phyloP scores from a whole-genome alignment of 2,888 invertebrate genomes.

The Megalurothrips usitatus region DNA sequence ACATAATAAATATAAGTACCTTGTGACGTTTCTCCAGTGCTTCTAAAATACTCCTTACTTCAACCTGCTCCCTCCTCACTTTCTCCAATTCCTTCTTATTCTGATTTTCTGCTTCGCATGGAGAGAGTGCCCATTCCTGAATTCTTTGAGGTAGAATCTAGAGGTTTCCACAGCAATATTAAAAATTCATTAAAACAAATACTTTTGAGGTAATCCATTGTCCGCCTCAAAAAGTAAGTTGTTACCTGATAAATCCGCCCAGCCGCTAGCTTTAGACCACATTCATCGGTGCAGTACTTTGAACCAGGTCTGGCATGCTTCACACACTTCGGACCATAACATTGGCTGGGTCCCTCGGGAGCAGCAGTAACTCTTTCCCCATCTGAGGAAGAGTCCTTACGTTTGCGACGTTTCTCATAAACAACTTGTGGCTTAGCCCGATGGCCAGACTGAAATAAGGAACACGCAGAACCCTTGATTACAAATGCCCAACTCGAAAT shows the following conservation, averaged over 20 bases:
- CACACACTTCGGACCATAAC: slow-evolving; percentile 85
- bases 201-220: too few species aligned
- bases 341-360: slow-evolving; percentile 63
- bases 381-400: slow-evolving; percentile 28
- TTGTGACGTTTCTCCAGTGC: slow-evolving; percentile 71
- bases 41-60: slow-evolving; percentile 72
- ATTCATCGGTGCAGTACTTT: slow-evolving; percentile 91
- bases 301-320: slow-evolving; percentile 71
- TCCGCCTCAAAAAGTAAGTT: neutral
- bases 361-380: slow-evolving; percentile 28
- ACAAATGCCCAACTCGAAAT: neutral
- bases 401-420: slow-evolving; percentile 1
- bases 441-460: neutral
- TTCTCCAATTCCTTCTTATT: slow-evolving; percentile 66
- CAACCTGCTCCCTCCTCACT: slow-evolving; percentile 73
- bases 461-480: neutral
- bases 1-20: slow-evolving; percentile 37
- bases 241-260: slow-evolving; percentile 73
- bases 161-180: neutral
- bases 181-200: slow-evolving; percentile 1
- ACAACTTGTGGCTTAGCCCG: neutral
- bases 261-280: slow-evolving; percentile 84
- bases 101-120: slow-evolving; percentile 80
- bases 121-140: slow-evolving; percentile 87
- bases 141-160: slow-evolving; percentile 82